Conservation (phyloP, 2,113 vertebrate species). For the Sinocyclocheilus anophthalmus region DNA sequence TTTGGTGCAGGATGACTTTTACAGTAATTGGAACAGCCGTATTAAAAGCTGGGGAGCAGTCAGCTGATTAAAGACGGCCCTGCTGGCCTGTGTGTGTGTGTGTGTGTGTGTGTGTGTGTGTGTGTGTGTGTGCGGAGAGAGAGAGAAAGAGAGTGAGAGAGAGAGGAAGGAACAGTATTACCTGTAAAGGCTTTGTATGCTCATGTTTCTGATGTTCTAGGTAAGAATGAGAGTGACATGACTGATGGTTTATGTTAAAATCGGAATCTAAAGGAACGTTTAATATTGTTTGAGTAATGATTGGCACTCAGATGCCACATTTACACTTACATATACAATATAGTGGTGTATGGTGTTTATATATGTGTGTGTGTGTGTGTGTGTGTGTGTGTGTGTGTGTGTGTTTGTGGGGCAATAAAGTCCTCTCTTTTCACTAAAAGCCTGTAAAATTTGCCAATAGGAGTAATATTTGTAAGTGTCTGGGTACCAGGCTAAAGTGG, state of each 20-base stretch:
- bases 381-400: constrained; percentile 6
- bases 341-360: background rate
- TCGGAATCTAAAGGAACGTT: background rate
- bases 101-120: constrained; percentile 54
- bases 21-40: constrained; percentile 99
- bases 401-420: constrained; percentile 39
- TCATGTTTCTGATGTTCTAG: constrained; percentile 9
- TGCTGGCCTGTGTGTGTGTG: constrained; percentile 65
- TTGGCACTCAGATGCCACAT: background rate
- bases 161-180: constrained; percentile 9
- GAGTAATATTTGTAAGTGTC: constrained; percentile 45
- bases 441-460: constrained; percentile 41
- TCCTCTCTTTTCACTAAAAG: constrained; percentile 24
- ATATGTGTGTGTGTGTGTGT: background rate
- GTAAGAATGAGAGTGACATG: background rate
- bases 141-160: background rate
- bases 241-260: background rate
- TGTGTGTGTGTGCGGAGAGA: constrained; percentile 34
- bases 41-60: constrained; percentile 98
- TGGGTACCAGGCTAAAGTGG: constrained; percentile 48
- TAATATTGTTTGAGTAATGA: background rate
- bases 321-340: background rate
- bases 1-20: constrained; percentile 99
- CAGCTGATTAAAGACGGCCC: constrained; percentile 94
- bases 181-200: constrained; percentile 26